These are phyloP conservation scores for Protobothrops flavoviridis DNA, from an alignment of 2,113 vertebrate species.

Conservation along the genomic window DNA sequence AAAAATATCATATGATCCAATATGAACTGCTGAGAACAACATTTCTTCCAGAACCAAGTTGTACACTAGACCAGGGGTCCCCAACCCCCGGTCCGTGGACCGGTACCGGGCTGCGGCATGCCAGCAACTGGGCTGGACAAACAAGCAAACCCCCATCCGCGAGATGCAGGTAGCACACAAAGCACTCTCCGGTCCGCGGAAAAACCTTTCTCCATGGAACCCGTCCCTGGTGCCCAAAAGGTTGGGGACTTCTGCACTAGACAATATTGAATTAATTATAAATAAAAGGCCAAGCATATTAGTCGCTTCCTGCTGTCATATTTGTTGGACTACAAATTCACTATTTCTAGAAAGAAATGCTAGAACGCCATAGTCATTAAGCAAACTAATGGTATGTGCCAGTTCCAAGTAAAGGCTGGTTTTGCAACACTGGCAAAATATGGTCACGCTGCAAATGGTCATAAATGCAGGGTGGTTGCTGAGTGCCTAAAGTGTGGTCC, in stretches of 20 bases:
- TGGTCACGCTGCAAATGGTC: neutral
- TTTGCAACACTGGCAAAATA: neutral
- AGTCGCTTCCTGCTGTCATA: slow-evolving; percentile 42
- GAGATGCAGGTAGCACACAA: no score
- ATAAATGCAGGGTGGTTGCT: neutral
- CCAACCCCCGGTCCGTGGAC: no score
- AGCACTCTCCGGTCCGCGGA: no score
- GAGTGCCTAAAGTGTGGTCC: neutral
- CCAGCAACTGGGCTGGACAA: no score
- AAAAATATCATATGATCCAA: slow-evolving; percentile 18
- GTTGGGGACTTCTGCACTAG: slow-evolving; percentile 38
- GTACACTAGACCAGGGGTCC: slow-evolving; percentile 46
- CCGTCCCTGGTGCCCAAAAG: no score
- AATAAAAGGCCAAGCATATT: slow-evolving; percentile 63
- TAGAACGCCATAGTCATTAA: neutral
- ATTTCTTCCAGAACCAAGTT: slow-evolving; percentile 65
- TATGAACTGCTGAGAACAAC: slow-evolving; percentile 62
- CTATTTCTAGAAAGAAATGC: neutral
- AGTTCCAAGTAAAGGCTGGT: neutral
- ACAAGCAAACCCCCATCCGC: no score
- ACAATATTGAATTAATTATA: slow-evolving; percentile 66
- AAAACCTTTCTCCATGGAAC: no score
- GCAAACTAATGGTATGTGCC: neutral
- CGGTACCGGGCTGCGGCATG: no score
- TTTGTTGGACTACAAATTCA: neutral